phyloP scores from a whole-genome alignment of 2,888 invertebrate species.

The Marasmarcha lunaedactyla region DNA sequence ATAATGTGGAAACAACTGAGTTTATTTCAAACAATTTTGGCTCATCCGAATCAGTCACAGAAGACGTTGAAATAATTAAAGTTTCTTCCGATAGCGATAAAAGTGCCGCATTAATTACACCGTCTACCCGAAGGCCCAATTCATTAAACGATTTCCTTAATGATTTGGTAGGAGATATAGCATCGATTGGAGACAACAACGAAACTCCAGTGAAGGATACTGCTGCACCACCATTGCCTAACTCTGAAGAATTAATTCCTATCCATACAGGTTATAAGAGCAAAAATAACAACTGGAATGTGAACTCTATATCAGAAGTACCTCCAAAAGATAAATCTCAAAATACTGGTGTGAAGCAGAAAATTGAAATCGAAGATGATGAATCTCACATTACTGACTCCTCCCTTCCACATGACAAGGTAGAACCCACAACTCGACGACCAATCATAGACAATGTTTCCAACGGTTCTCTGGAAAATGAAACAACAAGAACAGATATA shows the following conservation, averaged over 20 bases:
- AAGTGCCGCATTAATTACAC: constrained; percentile 39
- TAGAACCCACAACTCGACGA: constrained; percentile 49
- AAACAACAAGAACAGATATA: constrained; percentile 39
- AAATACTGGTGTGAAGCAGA: constrained; percentile 30
- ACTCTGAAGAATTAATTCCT: constrained; percentile 56
- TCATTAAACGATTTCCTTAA: constrained; percentile 31
- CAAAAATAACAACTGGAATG: constrained; percentile 53
- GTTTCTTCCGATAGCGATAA: constrained; percentile 34
- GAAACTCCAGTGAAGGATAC: constrained; percentile 21
- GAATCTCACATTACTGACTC: constrained; percentile 43
- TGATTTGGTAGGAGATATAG: constrained; percentile 58
- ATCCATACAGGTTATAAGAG: constrained; percentile 58
- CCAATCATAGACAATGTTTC: constrained; percentile 57
- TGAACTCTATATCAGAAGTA: constrained; percentile 54
- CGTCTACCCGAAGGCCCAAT: constrained; percentile 28
- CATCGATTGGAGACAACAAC: constrained; percentile 50
- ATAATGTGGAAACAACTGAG: constrained; percentile 51
- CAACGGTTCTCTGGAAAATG: constrained; percentile 29
- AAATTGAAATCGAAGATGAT: constrained; percentile 51
- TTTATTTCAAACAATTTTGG: constrained; percentile 40
- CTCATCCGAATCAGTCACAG: constrained; percentile 46
- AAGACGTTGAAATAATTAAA: constrained; percentile 47
- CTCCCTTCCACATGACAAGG: constrained; percentile 43
- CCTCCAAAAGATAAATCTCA: constrained; percentile 41
- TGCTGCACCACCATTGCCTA: constrained; percentile 17